Percentiles rank a stretch among this genome's conserved stretches.
Conservation (phyloP, 2,113 vertebrate genomes). For the Syrrhaptes paradoxus region DNA sequence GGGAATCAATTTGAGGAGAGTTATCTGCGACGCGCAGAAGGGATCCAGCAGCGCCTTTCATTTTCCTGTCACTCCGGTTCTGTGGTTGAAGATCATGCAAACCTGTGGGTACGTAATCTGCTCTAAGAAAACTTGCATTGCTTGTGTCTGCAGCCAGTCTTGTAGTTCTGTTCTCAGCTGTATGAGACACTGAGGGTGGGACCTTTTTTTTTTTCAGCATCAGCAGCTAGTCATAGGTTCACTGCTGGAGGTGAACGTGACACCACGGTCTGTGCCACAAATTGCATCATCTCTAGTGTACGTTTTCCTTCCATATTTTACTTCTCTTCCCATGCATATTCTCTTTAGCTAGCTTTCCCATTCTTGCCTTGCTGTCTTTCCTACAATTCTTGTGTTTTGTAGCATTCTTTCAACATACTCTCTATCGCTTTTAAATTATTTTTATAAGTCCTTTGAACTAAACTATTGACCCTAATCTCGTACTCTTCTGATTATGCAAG, state of each 20-base stretch:
- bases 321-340: not conserved
- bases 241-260: not conserved
- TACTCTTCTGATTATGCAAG: not conserved
- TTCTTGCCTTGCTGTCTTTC: not conserved
- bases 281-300: not conserved
- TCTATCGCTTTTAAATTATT: not conserved
- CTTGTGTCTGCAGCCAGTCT: not conserved
- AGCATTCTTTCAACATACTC: not conserved
- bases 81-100: not conserved
- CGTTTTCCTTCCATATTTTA: not conserved
- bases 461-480: not conserved
- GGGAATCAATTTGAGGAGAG: not conserved
- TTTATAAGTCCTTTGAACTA: not conserved
- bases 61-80: not conserved
- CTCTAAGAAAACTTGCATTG: not conserved
- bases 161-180: not conserved
- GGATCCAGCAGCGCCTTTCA: not conserved
- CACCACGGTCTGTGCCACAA: not conserved
- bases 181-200: not conserved
- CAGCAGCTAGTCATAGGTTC: not conserved
- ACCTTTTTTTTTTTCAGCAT: not conserved
- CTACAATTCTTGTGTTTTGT: not conserved
- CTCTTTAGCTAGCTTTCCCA: not conserved
- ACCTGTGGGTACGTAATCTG: not conserved
- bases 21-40: not conserved